A percentile compares a stretch with the other conserved stretches of the same genome.
These are phyloP conservation scores for Triplophysa bombifrons DNA, from an alignment of 2,797 vertebrate species.

Conservation along the genomic window DNA sequence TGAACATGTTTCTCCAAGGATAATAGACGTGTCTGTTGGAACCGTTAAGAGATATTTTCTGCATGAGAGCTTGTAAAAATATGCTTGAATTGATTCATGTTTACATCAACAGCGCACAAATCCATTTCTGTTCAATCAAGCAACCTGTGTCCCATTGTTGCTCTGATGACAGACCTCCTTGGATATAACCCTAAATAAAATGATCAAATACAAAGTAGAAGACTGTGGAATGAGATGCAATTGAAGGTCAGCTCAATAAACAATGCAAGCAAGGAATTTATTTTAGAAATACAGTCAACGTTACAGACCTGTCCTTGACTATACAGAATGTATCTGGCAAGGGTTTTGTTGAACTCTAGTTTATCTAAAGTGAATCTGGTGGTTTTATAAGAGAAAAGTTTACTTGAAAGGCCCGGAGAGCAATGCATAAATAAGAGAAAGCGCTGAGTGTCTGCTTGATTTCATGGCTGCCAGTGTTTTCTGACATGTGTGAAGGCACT, in stretches of 20 bases:
- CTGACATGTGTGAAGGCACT: slow-evolving; percentile 46
- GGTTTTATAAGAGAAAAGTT: not conserved
- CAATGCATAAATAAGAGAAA: slow-evolving; percentile 22
- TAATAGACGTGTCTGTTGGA: not conserved
- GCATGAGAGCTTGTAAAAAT: not conserved
- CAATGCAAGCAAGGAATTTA: not conserved
- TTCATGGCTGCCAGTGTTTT: slow-evolving; percentile 40
- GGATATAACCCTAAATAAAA: not conserved
- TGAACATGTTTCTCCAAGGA: not conserved
- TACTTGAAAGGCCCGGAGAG: slow-evolving; percentile 30
- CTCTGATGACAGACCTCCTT: not conserved
- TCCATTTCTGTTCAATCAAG: not conserved
- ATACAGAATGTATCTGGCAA: not conserved
- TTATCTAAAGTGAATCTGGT: slow-evolving; percentile 26
- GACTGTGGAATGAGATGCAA: not conserved
- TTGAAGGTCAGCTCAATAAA: not conserved
- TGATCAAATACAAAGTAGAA: not conserved
- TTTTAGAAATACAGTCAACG: not conserved
- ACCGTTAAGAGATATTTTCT: not conserved
- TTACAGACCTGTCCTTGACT: not conserved
- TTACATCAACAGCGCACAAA: not conserved
- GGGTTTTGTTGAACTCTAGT: not conserved
- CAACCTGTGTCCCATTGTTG: not conserved
- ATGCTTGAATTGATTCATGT: not conserved
- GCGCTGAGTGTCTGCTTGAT: slow-evolving; percentile 33